Base-by-base conservation (phyloP, 2,888 invertebrate species). In the Priocnemis perturbator region DNA sequence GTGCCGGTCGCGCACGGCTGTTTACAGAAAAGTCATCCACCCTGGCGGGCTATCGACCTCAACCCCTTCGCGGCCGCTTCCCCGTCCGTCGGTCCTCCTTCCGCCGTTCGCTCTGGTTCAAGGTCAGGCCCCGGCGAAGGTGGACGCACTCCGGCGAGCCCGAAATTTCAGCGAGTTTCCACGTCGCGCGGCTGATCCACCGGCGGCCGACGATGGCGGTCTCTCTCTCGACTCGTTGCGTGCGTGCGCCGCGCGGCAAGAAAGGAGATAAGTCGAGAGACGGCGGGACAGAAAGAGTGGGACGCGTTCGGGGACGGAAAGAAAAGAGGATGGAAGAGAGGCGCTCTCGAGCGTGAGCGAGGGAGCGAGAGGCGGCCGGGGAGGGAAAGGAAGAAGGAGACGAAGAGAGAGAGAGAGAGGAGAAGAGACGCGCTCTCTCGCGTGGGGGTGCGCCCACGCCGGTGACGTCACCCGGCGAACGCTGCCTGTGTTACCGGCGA, bases 391-490 rank as follows among this genome's bases (percentile, higher is more conserved):
- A 61, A 53, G 56, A 48, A 57, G 59, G 66, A 55, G 56, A 44
- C 52, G 60, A 67, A 66, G 73, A 71, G 44, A 55, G 50, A 45
- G 47, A 64, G 60, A 57, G 69, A 50, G 60, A 58, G 62, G 53
- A 58, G 47, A 57, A 55, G 65, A 69, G 68, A 64, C 64, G 67
- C 68, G 71, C 71, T 72, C 81, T 68, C 76, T 81, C 69, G 79
- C 80, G 86, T 81, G 86, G 87, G 87, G 86, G 87, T 87, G 87
- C 87, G 86, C 87, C 87, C 87, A 87, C 87, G 85, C 85, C 69
- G 81, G 71, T 88, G 87, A 88, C 87, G 87, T 87, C 87, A 88
- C 75, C 80, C 80, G 79, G 86, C 85, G 86, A 86, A 85, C 86
- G 84, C 83, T 82, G 84, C 82, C 86, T 82, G 85, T 76, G 83